Percentiles rank a stretch among this genome's conserved stretches.
Conservation (phyloP, 23 tunicate genomes). For the Oikopleura vanhoeffeni region DNA sequence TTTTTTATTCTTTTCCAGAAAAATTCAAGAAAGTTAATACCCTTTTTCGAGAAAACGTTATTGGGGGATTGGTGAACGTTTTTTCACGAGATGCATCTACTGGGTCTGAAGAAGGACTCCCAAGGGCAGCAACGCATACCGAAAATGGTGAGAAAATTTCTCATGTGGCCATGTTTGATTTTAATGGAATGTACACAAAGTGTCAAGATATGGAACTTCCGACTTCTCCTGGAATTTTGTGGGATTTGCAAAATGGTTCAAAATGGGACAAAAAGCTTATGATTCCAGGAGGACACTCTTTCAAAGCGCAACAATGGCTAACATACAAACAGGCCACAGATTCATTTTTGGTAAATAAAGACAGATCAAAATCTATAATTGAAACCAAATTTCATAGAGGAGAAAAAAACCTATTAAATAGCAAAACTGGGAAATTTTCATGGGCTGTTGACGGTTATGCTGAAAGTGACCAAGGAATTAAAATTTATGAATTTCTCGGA, state of each 20-base stretch:
- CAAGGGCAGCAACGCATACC: background rate
- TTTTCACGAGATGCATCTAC: background rate
- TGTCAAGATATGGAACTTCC: background rate
- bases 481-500: constrained; percentile 6
- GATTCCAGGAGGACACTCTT: background rate
- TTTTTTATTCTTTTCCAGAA: too few species aligned
- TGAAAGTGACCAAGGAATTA: background rate
- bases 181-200: background rate
- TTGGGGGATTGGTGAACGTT: background rate
- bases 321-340: too few species aligned
- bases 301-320: background rate
- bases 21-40: too few species aligned
- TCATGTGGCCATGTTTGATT: background rate
- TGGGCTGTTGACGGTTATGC: too few species aligned
- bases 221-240: background rate
- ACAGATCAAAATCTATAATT: too few species aligned
- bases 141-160: background rate
- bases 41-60: background rate
- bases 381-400: too few species aligned
- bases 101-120: background rate
- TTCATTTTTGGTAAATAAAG: too few species aligned
- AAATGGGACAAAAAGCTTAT: background rate
- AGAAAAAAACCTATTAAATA: too few species aligned
- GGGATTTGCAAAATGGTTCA: background rate
- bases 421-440: too few species aligned